Percentiles rank a stretch among this genome's conserved stretches.
These are phyloP conservation scores for Apantesis nais DNA, from an alignment of 2,888 invertebrate genomes.

Conservation along the genomic window DNA sequence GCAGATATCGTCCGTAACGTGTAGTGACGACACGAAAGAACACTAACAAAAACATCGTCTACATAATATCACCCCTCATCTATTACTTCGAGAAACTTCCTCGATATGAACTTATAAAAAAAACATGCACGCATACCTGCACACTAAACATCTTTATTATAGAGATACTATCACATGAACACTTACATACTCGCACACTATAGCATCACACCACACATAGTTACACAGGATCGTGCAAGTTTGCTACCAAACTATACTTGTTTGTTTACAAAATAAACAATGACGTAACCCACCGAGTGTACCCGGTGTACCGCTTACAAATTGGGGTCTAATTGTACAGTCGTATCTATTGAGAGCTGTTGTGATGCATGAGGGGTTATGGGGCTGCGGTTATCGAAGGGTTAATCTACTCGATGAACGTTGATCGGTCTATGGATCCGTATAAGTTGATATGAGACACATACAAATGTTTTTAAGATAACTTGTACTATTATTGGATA, in stretches of 20 bases:
- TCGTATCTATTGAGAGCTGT: conserved; percentile 41
- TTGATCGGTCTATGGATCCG: conserved; percentile 2
- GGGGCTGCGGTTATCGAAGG: conserved; percentile 38
- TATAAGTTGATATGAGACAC: neutral
- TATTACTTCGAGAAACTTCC: conserved; percentile 14
- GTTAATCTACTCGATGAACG: conserved; percentile 30
- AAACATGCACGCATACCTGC: conserved; percentile 7
- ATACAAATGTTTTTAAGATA: conserved; percentile 7
- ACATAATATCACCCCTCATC: conserved; percentile 11
- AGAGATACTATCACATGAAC: neutral
- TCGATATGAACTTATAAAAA: neutral
- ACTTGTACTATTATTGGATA: neutral
- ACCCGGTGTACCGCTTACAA: conserved; percentile 54
- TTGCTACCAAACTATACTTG: conserved; percentile 38
- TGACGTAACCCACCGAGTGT: conserved; percentile 40
- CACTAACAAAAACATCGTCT: neutral
- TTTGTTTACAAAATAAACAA: conserved; percentile 58
- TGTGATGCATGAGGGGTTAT: conserved; percentile 42
- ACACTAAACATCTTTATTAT: conserved; percentile 9
- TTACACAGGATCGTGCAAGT: conserved; percentile 41
- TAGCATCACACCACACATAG: conserved; percentile 4
- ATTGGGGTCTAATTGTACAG: conserved; percentile 58
- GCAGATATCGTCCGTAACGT: neutral
- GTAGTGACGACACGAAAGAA: neutral
- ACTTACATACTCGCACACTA: neutral